Evolutionary conservation across 2,888 invertebrate species (phyloP).

Genomic region (Neoascia interrupta): DNA sequence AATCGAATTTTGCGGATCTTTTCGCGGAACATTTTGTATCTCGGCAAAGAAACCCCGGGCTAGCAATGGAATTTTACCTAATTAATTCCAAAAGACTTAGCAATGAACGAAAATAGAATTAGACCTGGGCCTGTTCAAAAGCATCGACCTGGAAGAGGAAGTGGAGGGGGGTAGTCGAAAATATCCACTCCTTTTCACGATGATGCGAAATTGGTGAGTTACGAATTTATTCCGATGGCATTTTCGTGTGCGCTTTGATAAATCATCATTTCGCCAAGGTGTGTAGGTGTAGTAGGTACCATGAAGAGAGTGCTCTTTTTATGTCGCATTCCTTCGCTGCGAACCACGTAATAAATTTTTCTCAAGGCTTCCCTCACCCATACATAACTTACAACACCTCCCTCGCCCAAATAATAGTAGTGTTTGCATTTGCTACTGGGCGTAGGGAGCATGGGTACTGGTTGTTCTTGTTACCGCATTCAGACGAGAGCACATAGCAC

Average conservation of each 20-base stretch:
- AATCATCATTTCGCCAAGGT: conserved; percentile 60
- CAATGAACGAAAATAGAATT: conserved; percentile 36
- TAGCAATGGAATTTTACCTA: conserved; percentile 26
- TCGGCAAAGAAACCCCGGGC: too few species aligned
- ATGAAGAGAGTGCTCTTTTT: not conserved
- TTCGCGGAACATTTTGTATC: too few species aligned
- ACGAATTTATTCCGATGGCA: conserved; percentile 53
- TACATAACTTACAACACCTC: not conserved
- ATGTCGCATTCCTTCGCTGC: conserved; percentile 21
- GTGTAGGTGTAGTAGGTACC: not conserved
- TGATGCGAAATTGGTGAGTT: conserved; percentile 35
- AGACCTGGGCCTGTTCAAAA: not conserved
- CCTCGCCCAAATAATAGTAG: conserved; percentile 3
- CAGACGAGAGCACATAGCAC: conserved; percentile 12
- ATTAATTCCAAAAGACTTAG: conserved; percentile 51
- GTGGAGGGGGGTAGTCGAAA: conserved; percentile 11
- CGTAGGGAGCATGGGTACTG: conserved; percentile 57
- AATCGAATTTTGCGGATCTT: too few species aligned
- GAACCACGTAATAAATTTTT: conserved; percentile 50
- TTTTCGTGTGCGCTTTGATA: conserved; percentile 59
- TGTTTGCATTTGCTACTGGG: conserved; percentile 56
- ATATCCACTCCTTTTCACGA: not conserved
- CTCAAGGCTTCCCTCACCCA: conserved; percentile 37
- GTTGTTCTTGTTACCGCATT: conserved; percentile 40
- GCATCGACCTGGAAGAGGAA: not conserved